phyloP scores from a whole-genome alignment of 2,888 invertebrate species.

The Micropterix aruncella region DNA sequence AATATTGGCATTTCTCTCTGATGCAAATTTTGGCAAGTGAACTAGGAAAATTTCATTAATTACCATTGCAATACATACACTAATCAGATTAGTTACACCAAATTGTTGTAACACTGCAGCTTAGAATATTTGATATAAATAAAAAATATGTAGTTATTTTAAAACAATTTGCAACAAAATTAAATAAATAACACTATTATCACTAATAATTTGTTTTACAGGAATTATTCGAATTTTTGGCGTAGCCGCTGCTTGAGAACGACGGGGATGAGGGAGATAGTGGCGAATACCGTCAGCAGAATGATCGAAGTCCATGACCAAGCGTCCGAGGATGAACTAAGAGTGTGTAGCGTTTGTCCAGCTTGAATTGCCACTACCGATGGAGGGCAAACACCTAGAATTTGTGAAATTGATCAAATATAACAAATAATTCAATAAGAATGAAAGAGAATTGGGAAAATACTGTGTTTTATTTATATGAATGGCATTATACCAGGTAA shows the following conservation, averaged over 20 bases:
- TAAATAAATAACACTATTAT: constrained; percentile 4
- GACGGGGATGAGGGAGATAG: constrained; percentile 78
- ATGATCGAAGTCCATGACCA: constrained; percentile 80
- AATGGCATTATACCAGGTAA: too few relatives aligned
- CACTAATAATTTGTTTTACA: neutral
- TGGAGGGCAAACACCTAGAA: constrained; percentile 86
- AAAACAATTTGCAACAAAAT: constrained; percentile 6
- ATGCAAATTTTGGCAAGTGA: too few relatives aligned
- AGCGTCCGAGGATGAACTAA: constrained; percentile 78
- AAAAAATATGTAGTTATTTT: constrained; percentile 9
- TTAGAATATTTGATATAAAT: constrained; percentile 11
- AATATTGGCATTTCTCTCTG: too few relatives aligned
- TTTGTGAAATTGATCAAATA: too few relatives aligned
- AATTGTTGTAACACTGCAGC: too few relatives aligned
- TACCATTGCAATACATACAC: too few relatives aligned
- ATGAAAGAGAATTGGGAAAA: too few relatives aligned
- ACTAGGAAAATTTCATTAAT: too few relatives aligned
- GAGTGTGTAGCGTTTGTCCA: constrained; percentile 86
- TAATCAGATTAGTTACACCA: too few relatives aligned
- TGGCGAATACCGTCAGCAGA: constrained; percentile 63
- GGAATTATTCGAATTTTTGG: constrained; percentile 48
- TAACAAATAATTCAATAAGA: too few relatives aligned
- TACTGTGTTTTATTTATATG: too few relatives aligned
- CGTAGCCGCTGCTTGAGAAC: constrained; percentile 67
- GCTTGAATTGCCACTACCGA: constrained; percentile 96